Conservation (phyloP, 1,140 invertebrate species). For the Diabrotica undecimpunctata region DNA sequence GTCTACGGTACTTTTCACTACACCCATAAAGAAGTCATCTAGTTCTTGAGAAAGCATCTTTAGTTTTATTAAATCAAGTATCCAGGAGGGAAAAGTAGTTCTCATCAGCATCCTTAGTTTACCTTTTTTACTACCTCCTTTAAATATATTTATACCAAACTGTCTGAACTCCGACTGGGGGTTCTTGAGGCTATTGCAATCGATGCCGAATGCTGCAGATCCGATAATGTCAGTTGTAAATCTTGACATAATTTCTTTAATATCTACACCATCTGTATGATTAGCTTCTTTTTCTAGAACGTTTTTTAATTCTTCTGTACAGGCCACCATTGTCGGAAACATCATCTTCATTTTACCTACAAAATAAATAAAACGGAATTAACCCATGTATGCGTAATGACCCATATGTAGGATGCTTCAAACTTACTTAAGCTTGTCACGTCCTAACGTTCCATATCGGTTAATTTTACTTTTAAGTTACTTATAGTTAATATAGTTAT, state of each 20-base stretch:
- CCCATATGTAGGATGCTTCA: no score
- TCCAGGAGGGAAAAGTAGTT: not conserved
- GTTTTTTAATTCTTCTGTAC: conserved; percentile 45
- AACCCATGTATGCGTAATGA: no score
- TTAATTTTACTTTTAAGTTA: no score
- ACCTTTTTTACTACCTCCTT: not conserved
- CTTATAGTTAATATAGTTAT: no score
- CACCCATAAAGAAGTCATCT: conserved; percentile 47
- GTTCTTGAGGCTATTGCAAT: conserved; percentile 52
- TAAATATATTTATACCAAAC: conserved; percentile 45
- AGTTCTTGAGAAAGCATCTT: conserved; percentile 5
- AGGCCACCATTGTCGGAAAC: conserved; percentile 39
- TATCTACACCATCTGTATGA: conserved; percentile 45
- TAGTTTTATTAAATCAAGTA: not conserved
- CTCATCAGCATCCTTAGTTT: not conserved
- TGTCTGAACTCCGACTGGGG: conserved; percentile 46
- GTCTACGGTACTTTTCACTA: conserved; percentile 12
- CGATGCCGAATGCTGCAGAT: conserved; percentile 57
- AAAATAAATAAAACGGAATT: conserved; percentile 4
- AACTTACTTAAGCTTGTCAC: no score
- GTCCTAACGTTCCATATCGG: no score
- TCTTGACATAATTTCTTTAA: conserved; percentile 51
- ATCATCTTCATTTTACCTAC: conserved; percentile 50
- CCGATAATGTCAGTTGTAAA: conserved; percentile 57
- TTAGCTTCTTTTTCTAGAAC: conserved; percentile 30